Evolutionary conservation across 1,140 invertebrate species (phyloP), one percentile per base, ranked within the genome.

Genomic region (Armadillidium nasatum): DNA sequence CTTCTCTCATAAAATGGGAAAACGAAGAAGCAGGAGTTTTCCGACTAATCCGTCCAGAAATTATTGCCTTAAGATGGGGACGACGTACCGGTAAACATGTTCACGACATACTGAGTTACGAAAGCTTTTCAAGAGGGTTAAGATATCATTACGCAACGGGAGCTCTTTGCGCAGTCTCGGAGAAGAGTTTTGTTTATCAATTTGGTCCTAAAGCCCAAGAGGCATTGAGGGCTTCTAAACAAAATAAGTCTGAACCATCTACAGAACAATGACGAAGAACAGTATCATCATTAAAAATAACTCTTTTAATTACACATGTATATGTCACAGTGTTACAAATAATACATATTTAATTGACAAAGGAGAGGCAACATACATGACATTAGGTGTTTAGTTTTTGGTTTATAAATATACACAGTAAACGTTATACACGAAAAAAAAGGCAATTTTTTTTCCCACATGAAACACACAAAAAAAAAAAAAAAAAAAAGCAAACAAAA

Each of bases 141-240:
- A n/a, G 73, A 6, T 75, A 75, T 67, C 73, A 75, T 44, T 75
- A 75, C 45, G 73, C 68, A 0, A 75, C 73, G 4, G 73, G 73
- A 21, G 73, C 73, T 33, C 73, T 75, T 15, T 75, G 54, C 13
- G 73, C 73, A 15, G 73, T 75, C 13, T 75, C 73, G 0, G 73
- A 75, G 22, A 75, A 67, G 44, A 68, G 73, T 23, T 75, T 75
- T 19, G 73, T 75, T 43, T 75, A 75, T 22, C 66, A 75, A 44
- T 75, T 75, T 43, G 73, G 73, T 9, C 73, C 73, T 19, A 75
- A 75, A 68, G 73, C 73, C 10, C 33, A 75, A 68, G 7, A 21
- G 7, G 73, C 33, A 0, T 13, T 75, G 2, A 22, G 19, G 19
- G 50, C 50, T 15, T 60, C 50, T 1, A 60, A 60, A 19, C 11